Evolutionary conservation across 2,888 invertebrate genomes (phyloP), one percentile per base, ranked within the genome.

Genomic region (Labia minor): DNA sequence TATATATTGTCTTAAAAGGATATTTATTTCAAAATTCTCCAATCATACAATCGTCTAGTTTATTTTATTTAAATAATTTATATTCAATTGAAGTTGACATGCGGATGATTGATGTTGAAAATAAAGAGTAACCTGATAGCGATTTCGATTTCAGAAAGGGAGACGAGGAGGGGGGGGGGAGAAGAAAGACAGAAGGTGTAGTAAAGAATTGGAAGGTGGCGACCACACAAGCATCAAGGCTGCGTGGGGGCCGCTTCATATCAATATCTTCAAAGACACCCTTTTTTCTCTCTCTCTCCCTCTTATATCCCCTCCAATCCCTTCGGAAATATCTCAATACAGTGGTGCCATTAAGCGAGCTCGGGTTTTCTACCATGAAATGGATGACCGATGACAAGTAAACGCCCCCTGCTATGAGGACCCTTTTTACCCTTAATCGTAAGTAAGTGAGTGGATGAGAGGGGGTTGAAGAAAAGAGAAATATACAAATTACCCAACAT

Each of bases 331-430:
- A 3, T 14, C 49, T 3, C n/a, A 8, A 11, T 4, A 8, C 49
- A 10, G 26, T 26, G 26, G 26, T 6, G 26, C 8, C 4, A 6
- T 26, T 8, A 8, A 26, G 4, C 4, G 49, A 14, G 49, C n/a
- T 4, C 49, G 16, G 49, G 49, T 10, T 4, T 49, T 2, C 14
- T 2, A 14, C 49, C 8, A 11, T 10, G 49, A 49, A 14, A 49
- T 49, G n/a, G 49, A 49, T 49, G 49, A 49, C 49, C 49, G 49
- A 49, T 49, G 49, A 49, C 49, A 49, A 49, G 49, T 49, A 49
- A 14, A 16, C 49, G 49, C 49, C 49, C 49, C n/a, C 49, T 49
- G 49, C 49, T 14, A 14, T 49, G 49, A 49, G 49, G 49, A 33
- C 33, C 49, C 49, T 8, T 49, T 49, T 49, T 49, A 49, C 49